Evolutionary conservation across 2,888 invertebrate species (phyloP).

Genomic region (Agrotis exclamationis): DNA sequence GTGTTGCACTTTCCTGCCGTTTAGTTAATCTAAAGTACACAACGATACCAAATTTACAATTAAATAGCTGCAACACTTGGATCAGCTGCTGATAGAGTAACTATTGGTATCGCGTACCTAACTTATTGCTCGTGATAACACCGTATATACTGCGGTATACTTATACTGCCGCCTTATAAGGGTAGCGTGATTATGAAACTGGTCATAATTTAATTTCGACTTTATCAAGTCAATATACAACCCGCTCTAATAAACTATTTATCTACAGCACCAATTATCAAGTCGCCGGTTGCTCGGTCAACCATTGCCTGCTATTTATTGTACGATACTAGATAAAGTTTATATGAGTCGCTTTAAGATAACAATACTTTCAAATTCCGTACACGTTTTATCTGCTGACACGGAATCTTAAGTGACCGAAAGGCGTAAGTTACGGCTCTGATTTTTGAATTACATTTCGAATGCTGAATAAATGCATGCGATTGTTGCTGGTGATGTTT

Average conservation of each 20-base stretch:
- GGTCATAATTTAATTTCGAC: slow-evolving; percentile 65
- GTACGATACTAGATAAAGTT: slow-evolving; percentile 54
- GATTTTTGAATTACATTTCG: slow-evolving; percentile 56
- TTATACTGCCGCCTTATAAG: slow-evolving; percentile 45
- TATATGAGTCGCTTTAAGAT: slow-evolving; percentile 60
- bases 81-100: slow-evolving; percentile 49
- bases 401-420: slow-evolving; percentile 57
- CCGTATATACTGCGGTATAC: slow-evolving; percentile 24
- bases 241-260: slow-evolving; percentile 64
- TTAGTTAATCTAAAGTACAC: slow-evolving; percentile 52
- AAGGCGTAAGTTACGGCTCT: slow-evolving; percentile 47
- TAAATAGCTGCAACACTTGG: slow-evolving; percentile 47
- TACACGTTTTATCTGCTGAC: slow-evolving; percentile 45
- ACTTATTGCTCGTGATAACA: slow-evolving; percentile 60
- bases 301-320: slow-evolving; percentile 62
- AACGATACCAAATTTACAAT: slow-evolving; percentile 57
- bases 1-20: slow-evolving; percentile 49
- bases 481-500: slow-evolving; percentile 42
- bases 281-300: slow-evolving; percentile 50
- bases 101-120: slow-evolving; percentile 50
- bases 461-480: slow-evolving; percentile 54
- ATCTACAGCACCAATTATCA: slow-evolving; percentile 66
- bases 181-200: slow-evolving; percentile 62
- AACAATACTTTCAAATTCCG: slow-evolving; percentile 58
- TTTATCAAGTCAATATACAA: slow-evolving; percentile 61